Evolutionary conservation across 2,797 vertebrate species (phyloP).

Genomic region (Macropodus opercularis): DNA sequence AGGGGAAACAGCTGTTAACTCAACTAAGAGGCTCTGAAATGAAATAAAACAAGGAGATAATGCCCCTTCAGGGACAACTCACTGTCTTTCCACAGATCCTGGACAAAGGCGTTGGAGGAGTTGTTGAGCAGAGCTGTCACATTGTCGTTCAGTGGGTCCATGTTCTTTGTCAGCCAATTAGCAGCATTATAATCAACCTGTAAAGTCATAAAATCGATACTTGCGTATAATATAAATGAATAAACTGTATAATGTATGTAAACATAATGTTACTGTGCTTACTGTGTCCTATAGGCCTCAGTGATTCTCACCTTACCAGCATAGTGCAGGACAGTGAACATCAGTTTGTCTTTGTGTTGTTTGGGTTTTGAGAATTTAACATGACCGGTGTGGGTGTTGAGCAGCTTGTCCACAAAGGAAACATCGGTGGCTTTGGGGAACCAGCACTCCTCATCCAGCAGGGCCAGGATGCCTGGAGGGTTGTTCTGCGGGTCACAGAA

Average conservation of each 20-base stretch:
- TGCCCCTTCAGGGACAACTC: conserved; percentile 29
- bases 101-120: conserved; percentile 91
- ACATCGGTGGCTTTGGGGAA: conserved; percentile 96
- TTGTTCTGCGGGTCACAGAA: conserved; percentile 84
- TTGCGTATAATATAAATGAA: too few species aligned
- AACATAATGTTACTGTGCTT: too few species aligned
- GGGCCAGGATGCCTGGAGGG: conserved; percentile 93
- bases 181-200: conserved; percentile 94
- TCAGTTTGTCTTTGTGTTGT: conserved; percentile 93
- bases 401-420: conserved; percentile 94
- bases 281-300: neutral
- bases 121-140: conserved; percentile 92
- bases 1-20: neutral
- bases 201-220: too few species aligned
- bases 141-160: conserved; percentile 97
- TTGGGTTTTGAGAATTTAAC: conserved; percentile 94
- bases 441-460: conserved; percentile 98
- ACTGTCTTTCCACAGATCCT: conserved; percentile 98
- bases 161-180: conserved; percentile 96
- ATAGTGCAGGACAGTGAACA: conserved; percentile 92
- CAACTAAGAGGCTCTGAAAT: neutral
- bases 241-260: neutral
- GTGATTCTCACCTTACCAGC: conserved; percentile 88
- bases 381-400: conserved; percentile 87
- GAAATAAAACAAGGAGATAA: neutral